These are phyloP conservation scores for Nesidiocoris tenuis DNA, from an alignment of 2,888 invertebrate species.

Conservation along the genomic window DNA sequence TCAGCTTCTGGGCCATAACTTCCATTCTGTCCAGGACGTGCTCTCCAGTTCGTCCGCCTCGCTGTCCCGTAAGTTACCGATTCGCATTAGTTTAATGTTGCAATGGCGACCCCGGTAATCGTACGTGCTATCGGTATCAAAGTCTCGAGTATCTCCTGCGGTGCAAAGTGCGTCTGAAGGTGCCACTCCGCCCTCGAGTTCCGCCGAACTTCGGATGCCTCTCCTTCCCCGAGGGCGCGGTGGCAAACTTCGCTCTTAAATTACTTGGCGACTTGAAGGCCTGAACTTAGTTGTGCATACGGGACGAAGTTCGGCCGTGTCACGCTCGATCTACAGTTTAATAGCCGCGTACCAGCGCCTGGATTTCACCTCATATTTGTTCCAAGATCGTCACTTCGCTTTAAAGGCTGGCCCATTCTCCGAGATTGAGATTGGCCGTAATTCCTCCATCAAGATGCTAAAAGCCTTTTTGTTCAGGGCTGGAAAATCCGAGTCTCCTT, in stretches of 20 bases:
- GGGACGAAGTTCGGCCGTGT: neutral
- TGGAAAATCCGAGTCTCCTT: too few relatives aligned
- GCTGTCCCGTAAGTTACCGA: conserved; percentile 22
- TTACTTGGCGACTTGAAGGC: neutral
- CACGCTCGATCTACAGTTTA: neutral
- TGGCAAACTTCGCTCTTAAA: neutral
- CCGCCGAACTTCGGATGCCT: neutral
- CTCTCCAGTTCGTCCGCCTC: conserved; percentile 23
- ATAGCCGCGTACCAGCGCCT: too few relatives aligned
- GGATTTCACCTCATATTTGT: neutral
- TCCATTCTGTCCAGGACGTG: conserved; percentile 19
- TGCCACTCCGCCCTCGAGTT: neutral
- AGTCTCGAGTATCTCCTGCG: neutral
- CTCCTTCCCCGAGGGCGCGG: neutral
- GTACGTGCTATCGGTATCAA: neutral
- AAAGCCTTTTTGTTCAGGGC: too few relatives aligned
- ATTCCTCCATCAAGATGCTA: too few relatives aligned
- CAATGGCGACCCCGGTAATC: neutral
- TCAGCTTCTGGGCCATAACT: conserved; percentile 15
- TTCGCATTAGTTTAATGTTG: neutral
- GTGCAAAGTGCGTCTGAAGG: neutral
- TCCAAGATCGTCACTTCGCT: neutral
- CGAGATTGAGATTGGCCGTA: too few relatives aligned
- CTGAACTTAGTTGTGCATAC: neutral
- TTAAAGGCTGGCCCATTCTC: too few relatives aligned